phyloP scores from a whole-genome alignment of 2,113 vertebrate genomes.

The Podarcis cretensis region DNA sequence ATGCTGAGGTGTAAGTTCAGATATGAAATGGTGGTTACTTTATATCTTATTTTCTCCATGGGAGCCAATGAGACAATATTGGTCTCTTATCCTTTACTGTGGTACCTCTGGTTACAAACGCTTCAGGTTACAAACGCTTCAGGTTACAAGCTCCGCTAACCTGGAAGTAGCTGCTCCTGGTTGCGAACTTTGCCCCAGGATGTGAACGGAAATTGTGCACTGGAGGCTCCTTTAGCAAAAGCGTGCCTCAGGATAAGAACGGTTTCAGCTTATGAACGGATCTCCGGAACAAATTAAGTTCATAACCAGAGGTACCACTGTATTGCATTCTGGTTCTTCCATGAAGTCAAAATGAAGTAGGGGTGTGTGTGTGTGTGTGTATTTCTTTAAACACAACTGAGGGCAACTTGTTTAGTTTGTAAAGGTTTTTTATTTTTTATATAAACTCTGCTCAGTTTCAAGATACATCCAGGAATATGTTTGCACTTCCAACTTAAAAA shows the following conservation, averaged over 20 bases:
- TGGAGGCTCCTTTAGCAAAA: no score
- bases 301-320: no score
- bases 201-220: no score
- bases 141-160: no score
- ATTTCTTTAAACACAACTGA: background rate
- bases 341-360: background rate
- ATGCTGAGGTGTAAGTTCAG: conserved; percentile 26
- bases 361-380: no score
- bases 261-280: no score
- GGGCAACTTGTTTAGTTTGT: conserved; percentile 11
- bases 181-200: no score
- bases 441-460: conserved; percentile 22
- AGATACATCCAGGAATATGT: conserved; percentile 4
- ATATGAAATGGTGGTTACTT: conserved; percentile 41
- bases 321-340: conserved; percentile 17
- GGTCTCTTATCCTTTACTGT: background rate
- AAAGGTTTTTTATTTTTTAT: conserved; percentile 5
- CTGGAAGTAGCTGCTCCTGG: no score
- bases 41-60: conserved; percentile 33
- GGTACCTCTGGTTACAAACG: no score
- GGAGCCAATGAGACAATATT: conserved; percentile 3
- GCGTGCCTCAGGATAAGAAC: no score
- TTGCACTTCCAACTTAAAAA: background rate
- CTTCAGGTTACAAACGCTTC: no score
- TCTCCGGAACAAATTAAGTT: no score